Evolutionary conservation across 1,140 invertebrate genomes (phyloP), one percentile per base, ranked within the genome.

Genomic region (Micrasema longulum): DNA sequence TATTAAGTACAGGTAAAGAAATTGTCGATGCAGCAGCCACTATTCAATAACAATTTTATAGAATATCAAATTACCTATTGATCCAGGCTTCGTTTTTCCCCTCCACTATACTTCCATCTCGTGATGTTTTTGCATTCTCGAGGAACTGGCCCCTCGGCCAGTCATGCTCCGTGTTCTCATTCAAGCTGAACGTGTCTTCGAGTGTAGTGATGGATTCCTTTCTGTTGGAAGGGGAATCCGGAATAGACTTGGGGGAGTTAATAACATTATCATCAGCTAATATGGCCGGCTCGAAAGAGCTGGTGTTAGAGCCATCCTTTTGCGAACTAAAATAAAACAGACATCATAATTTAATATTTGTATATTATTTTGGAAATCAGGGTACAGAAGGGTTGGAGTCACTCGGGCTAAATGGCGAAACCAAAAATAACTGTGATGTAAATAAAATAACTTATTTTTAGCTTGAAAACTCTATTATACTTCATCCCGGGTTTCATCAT

Each of bases 61-160:
- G n/a, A n/a, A n/a, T n/a, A 31, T 31, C 26, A 31, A 31, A 45
- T 73, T 73, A 84, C 81, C 82, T 82, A 45, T 85, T 81, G 63
- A 85, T 84, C 83, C 84, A 84, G 77, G 83, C 82, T 64, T 84
- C 82, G 43, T 81, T 84, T 66, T 72, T 79, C 22, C 73, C 79
- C 18, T 64, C 81, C 2, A 80, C 81, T 1, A 66, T 41, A 22
- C 45, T 52, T 1, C 60, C 50, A 41, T 69, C 57, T 7, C 53
- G 31, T 0, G 41, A 64, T 50, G 68, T 64, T 26, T 71, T 63
- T 12, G 50, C n/a, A 31, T 66, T 72, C 62, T 69, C 38, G 20
- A 70, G 14, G n/a, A 72, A 68, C 50, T 75, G 70, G 11, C 71
- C 70, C 23, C 70, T 31, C 11, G 68, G 66, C 74, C 74, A 75